Conservation (phyloP, 2,888 invertebrate species). For the Ceraclea dissimilis region DNA sequence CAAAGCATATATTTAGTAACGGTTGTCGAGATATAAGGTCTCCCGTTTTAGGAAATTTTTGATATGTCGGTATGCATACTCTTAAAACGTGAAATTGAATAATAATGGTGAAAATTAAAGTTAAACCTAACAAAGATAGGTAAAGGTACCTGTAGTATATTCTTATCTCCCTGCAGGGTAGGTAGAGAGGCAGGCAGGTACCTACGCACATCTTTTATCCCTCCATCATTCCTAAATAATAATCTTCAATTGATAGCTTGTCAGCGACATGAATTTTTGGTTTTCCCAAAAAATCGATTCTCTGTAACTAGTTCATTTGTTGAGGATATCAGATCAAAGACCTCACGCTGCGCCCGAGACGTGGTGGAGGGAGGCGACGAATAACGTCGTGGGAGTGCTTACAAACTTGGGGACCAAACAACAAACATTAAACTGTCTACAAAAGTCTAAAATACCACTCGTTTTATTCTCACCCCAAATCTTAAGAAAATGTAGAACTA, state of each 20-base stretch:
- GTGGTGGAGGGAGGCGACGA: background rate
- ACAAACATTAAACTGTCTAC: background rate
- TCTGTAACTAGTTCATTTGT: background rate
- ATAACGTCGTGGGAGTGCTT: background rate
- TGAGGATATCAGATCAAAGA: background rate
- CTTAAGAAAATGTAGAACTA: background rate
- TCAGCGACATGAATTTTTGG: no score
- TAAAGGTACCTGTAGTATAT: background rate
- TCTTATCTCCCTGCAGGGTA: background rate
- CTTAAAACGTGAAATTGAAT: no score
- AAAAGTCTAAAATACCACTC: background rate
- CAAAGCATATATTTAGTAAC: no score
- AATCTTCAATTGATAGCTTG: background rate
- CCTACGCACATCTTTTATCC: background rate
- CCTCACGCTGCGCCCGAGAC: background rate
- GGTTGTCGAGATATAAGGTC: no score
- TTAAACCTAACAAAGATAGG: no score
- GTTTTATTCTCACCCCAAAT: no score
- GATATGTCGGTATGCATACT: no score
- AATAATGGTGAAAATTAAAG: no score
- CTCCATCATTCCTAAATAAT: background rate
- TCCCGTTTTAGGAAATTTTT: no score
- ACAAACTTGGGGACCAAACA: background rate
- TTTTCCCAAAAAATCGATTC: background rate
- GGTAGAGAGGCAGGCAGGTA: background rate